Percentiles rank a stretch among this genome's conserved stretches.
Conservation (phyloP, 1,140 invertebrate genomes). For the Leptonema lineaticorne region DNA sequence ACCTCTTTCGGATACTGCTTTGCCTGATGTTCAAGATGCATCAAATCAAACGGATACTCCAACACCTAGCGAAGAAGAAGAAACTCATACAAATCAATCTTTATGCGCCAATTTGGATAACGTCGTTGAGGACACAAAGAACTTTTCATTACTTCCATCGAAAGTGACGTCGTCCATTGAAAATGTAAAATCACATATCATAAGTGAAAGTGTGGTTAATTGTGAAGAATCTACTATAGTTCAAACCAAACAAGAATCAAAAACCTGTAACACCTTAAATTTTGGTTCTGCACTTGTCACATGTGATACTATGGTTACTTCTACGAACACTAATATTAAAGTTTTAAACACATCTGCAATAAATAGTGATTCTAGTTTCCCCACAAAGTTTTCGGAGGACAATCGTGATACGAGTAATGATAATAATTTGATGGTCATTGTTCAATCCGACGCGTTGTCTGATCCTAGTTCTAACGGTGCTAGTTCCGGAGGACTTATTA, state of each 20-base stretch:
- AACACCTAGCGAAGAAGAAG: conserved; percentile 59
- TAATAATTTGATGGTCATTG: conserved; percentile 50
- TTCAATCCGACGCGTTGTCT: conserved; percentile 44
- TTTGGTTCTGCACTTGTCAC: neutral
- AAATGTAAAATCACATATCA: conserved; percentile 21
- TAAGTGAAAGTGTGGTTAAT: neutral
- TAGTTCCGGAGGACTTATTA: conserved; percentile 48
- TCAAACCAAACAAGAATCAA: conserved; percentile 43
- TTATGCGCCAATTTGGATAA: neutral
- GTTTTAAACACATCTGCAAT: conserved; percentile 11
- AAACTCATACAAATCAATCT: conserved; percentile 47
- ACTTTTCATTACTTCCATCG: neutral
- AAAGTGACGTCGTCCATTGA: neutral
- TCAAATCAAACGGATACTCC: conserved; percentile 77
- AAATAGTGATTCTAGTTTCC: conserved; percentile 28
- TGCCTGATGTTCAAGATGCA: conserved; percentile 69
- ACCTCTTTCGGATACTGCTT: conserved; percentile 57
- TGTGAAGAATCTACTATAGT: conserved; percentile 34
- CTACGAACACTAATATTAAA: conserved; percentile 1
- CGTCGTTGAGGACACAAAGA: conserved; percentile 4
- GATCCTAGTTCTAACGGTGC: conserved; percentile 47
- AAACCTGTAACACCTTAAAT: conserved; percentile 49
- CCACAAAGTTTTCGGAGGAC: conserved; percentile 41
- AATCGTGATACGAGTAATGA: conserved; percentile 46
- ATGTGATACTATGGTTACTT: neutral